A percentile compares a stretch with the other conserved stretches of the same genome.
Evolutionary conservation across 2,797 vertebrate genomes (phyloP).

Genomic region (Vireo griseus): DNA sequence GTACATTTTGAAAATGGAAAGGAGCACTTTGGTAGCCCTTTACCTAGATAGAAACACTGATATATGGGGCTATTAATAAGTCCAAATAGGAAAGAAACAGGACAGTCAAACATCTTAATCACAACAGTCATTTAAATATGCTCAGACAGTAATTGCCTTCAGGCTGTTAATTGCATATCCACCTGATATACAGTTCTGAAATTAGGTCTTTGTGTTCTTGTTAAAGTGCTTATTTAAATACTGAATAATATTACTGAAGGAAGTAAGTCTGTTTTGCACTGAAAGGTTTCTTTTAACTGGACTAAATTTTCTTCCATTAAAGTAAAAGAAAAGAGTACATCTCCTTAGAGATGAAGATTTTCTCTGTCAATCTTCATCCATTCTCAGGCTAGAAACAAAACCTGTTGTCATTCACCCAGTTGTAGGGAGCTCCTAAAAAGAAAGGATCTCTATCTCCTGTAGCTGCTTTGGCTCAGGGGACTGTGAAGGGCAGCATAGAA

Average conservation of each 20-base stretch:
- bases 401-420: not conserved
- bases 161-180: not conserved
- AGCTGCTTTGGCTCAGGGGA: not conserved
- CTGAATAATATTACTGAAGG: not conserved
- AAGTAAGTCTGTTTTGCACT: not conserved
- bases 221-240: slow-evolving; percentile 9
- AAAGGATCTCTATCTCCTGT: not conserved
- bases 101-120: slow-evolving; percentile 5
- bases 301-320: not conserved
- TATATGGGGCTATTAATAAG: not conserved
- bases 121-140: not conserved
- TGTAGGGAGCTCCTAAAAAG: not conserved
- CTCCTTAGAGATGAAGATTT: not conserved
- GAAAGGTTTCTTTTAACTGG: not conserved
- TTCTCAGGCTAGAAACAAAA: not conserved
- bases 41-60: not conserved
- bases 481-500: rapidly evolving
- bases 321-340: not conserved
- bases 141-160: not conserved
- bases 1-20: not conserved
- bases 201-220: slow-evolving; percentile 31
- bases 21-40: not conserved
- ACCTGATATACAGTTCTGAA: not conserved
- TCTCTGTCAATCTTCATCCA: not conserved
- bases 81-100: not conserved